Base-by-base conservation (phyloP, 2,113 vertebrate species). In the Clarias macrocephalus region DNA sequence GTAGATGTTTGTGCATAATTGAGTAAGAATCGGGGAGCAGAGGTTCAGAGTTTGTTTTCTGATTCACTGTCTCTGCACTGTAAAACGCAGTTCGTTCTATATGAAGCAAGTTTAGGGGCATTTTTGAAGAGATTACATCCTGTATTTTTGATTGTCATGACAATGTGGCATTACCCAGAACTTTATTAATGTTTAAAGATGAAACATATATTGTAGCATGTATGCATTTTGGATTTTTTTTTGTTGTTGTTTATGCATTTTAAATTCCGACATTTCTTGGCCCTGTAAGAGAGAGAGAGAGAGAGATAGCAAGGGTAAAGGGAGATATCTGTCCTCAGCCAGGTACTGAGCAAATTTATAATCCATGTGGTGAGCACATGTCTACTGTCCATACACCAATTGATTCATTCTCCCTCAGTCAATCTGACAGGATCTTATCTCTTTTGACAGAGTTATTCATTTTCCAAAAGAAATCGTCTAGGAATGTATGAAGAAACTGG, bases 291-390 rank as follows among this genome's bases (percentile, higher is more conserved):
- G 48, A 48, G 15, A 66, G 52, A 81, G 42, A 86, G 56, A 79
- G 33, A 82, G 54, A n/a, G 42, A 80, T 77, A 65, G 21, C 52
- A 37, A n/a, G 65, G 37, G n/a, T 54, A 16, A 57, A 25, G 33
- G 54, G 70, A 37, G 80, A 85, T 85, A n/a, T 79, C 81, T 65
- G 68, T 87, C 57, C 56, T 60, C 33, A 72, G 57, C 79, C 91
- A 93, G 92, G 92, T 93, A 92, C 65, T 77, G 56, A 37, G 82
- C 81, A 83, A 48, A 93, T 95, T 93, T 94, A 94, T 91, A 2
- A 88, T 84, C 88, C 94, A 94, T 94, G 92, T 94, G 94, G 87
- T 86, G 87, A 48, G 68, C 94, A 95, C 91, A 93, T 91, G 92
- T 85, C 75, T 82, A 87, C 18, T 65, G 77, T 91, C 89, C 37